Conservation (phyloP, 2,888 invertebrate genomes). For the Drosophila austrosaltans region DNA sequence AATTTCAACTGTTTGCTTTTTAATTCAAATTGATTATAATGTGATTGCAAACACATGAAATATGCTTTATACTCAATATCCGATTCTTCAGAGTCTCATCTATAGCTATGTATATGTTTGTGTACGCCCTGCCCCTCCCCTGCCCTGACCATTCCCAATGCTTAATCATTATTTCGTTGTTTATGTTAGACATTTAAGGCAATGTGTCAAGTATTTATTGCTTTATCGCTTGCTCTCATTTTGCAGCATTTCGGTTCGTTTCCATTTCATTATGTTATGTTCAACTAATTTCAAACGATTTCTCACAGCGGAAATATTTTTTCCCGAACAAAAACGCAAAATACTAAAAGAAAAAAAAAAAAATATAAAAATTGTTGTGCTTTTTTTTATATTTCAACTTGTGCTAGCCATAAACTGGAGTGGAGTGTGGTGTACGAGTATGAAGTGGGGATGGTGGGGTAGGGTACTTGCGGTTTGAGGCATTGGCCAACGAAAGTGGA, state of each 20-base stretch:
- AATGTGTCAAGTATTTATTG: slow-evolving; percentile 67
- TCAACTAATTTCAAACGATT: slow-evolving; percentile 74
- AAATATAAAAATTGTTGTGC: slow-evolving; percentile 37
- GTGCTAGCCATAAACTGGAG: slow-evolving; percentile 32
- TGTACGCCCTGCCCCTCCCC: background rate
- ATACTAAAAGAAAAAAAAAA: background rate
- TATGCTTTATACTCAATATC: background rate
- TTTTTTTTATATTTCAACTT: slow-evolving; percentile 30
- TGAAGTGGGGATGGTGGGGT: background rate
- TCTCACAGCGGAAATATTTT: slow-evolving; percentile 60
- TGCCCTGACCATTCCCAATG: slow-evolving; percentile 5
- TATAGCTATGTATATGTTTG: background rate
- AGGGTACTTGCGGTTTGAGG: slow-evolving; percentile 17
- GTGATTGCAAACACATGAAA: slow-evolving; percentile 1
- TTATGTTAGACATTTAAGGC: slow-evolving; percentile 38
- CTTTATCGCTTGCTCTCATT: slow-evolving; percentile 41
- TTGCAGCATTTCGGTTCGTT: slow-evolving; percentile 1
- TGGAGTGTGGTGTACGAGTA: slow-evolving; percentile 29
- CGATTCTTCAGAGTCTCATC: background rate
- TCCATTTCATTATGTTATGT: slow-evolving; percentile 58
- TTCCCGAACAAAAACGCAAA: slow-evolving; percentile 35
- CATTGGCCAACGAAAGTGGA: slow-evolving; percentile 6
- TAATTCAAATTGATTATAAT: slow-evolving; percentile 6
- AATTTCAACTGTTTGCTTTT: background rate
- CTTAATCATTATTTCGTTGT: slow-evolving; percentile 47